phyloP scores from a whole-genome alignment of 2,113 vertebrate genomes.

The Illadopsis cleaveri region DNA sequence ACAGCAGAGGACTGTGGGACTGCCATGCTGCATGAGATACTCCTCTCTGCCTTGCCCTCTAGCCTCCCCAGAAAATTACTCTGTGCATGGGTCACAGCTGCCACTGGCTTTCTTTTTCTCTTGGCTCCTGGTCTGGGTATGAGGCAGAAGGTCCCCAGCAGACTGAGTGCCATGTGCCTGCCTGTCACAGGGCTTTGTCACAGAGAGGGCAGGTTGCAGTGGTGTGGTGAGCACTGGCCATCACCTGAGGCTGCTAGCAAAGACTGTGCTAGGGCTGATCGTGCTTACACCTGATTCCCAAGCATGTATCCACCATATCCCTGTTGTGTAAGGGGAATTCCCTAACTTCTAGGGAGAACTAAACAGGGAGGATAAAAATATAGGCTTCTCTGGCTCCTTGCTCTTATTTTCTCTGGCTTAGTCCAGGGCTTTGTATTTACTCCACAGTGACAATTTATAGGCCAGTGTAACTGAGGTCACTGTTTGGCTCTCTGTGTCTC shows the following conservation, averaged over 20 bases:
- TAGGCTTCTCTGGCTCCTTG: not conserved
- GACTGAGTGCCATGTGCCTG: accelerated
- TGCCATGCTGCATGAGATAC: not conserved
- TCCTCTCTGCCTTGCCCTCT: not conserved
- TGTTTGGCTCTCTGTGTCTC: not conserved
- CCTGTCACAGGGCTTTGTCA: accelerated
- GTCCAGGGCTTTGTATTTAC: not conserved
- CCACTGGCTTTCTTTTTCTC: not conserved
- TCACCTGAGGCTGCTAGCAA: not conserved
- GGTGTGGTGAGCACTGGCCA: accelerated
- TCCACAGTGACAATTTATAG: not conserved
- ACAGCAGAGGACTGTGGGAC: not conserved
- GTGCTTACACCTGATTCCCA: not conserved
- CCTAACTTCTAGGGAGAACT: not conserved
- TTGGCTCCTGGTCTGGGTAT: not conserved
- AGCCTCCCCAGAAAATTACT: not conserved
- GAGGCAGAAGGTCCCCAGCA: accelerated
- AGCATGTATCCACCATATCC: accelerated
- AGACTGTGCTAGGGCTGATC: not conserved
- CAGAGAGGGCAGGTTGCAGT: accelerated
- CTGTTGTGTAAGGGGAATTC: not conserved
- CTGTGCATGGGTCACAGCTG: not conserved
- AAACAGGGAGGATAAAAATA: not conserved
- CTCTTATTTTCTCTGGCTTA: not conserved
- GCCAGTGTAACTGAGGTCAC: not conserved